Conservation (phyloP, 2,113 vertebrate genomes). For the Lasiurus cinereus region DNA sequence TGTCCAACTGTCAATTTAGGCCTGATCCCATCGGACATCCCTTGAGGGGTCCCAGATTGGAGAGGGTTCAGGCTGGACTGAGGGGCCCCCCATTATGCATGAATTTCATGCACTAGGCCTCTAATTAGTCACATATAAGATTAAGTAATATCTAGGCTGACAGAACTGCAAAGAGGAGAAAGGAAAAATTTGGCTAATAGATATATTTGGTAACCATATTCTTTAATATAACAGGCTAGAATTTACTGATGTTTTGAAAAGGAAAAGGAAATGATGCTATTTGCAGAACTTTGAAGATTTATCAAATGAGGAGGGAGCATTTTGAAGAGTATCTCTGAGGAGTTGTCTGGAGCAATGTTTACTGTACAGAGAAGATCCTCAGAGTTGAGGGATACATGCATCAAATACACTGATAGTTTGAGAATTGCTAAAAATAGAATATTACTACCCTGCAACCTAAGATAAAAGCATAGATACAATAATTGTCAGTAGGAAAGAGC, state of each 20-base stretch:
- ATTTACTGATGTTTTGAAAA: conserved; percentile 35
- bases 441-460: not conserved
- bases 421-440: conserved; percentile 56
- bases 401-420: conserved; percentile 31
- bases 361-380: conserved; percentile 1
- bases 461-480: not conserved
- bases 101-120: no score
- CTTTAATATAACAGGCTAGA: not conserved
- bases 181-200: not conserved
- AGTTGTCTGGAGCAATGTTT: not conserved
- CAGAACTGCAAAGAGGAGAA: not conserved
- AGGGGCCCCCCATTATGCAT: no score
- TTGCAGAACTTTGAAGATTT: conserved; percentile 39
- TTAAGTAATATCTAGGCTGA: not conserved
- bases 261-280: not conserved
- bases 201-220: not conserved
- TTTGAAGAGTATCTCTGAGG: not conserved
- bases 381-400: not conserved
- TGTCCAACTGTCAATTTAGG: no score
- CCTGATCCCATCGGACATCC: no score
- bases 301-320: not conserved
- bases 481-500: conserved; percentile 45
- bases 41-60: no score
- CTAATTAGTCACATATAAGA: not conserved
- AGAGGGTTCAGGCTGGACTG: no score